A percentile compares a stretch with the other conserved stretches of the same genome.
These are phyloP conservation scores for Hypotaenidia okinawae DNA, from an alignment of 2,797 vertebrate genomes.

Conservation along the genomic window DNA sequence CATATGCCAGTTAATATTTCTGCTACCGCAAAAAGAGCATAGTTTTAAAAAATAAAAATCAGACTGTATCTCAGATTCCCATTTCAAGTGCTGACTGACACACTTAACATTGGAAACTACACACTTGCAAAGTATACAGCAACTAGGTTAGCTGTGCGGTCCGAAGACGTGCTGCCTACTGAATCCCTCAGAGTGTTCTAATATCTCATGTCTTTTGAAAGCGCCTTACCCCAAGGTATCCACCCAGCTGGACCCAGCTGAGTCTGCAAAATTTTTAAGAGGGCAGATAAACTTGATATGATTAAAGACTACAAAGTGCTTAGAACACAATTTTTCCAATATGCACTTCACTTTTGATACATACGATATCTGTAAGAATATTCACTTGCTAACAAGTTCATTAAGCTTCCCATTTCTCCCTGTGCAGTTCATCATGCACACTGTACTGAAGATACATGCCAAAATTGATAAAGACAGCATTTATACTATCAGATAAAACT, in stretches of 20 bases:
- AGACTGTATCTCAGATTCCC: not conserved
- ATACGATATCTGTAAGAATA: not conserved
- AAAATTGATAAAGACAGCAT: not conserved
- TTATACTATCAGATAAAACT: not conserved
- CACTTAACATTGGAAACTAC: not conserved
- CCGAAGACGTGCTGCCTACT: not conserved
- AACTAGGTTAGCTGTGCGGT: not conserved
- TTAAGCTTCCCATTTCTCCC: not conserved
- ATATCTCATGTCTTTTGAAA: not conserved
- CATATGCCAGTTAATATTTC: conserved; percentile 39
- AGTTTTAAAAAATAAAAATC: not conserved
- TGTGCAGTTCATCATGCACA: not conserved
- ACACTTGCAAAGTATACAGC: not conserved
- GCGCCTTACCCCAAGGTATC: not conserved
- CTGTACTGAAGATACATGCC: not conserved
- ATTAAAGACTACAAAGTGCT: not conserved
- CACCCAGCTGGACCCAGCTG: not conserved
- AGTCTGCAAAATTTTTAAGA: not conserved
- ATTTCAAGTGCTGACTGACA: not conserved
- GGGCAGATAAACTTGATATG: not conserved
- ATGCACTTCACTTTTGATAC: not conserved
- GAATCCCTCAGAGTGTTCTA: not conserved
- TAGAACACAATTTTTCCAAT: not conserved
- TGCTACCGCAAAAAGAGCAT: not conserved
- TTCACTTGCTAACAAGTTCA: not conserved